Evolutionary conservation across 2,888 invertebrate genomes (phyloP), one percentile per base, ranked within the genome.

Genomic region (Schizaphis graminum): DNA sequence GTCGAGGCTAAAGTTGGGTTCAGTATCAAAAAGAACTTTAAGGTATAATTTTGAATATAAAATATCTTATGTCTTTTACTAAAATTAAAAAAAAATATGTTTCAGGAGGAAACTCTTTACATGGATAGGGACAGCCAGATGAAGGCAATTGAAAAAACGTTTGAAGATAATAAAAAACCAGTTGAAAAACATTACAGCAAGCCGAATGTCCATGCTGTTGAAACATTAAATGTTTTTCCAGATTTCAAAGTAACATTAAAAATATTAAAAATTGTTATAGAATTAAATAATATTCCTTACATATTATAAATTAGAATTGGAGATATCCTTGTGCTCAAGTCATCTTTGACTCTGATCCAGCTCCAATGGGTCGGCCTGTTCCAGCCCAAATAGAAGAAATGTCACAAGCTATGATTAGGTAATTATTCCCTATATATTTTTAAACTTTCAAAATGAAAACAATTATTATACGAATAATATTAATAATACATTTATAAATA

Each of bases 331-430:
- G 99, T 96, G 99, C 99, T 89, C 98, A 98, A 96, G 99, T 99
- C 95, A 99, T 99, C 95, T 99, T 99, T 96, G 99, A 99, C 96
- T 98, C 99, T 0, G 99, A 99, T 96, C 99, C 99, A 24, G 99
- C 99, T 13, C 99, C 99, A 0, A 96, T 97, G 86, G 98, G 98
- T 94, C 97, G 98, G 95, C 97, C 98, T 95, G 97, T 98, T 89
- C 98, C 98, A 53, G 98, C 98, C 21, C 98, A 99, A 96, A 97
- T 98, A 95, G 99, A 99, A 96, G 99, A 99, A 96, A 99, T 99
- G 99, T 99, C 99, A 56, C 99, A 99, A 96, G 99, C 99, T 95
- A 99, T 99, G 99, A 99, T 99, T 96, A 97, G 99, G 98, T 98
- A 95, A 95, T 95, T 95, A 91, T 67, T 94, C 24, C 21, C n/a